Evolutionary conservation across 1,140 invertebrate genomes (phyloP), one percentile per base, ranked within the genome.

Genomic region (Ctenoplectra terminalis): DNA sequence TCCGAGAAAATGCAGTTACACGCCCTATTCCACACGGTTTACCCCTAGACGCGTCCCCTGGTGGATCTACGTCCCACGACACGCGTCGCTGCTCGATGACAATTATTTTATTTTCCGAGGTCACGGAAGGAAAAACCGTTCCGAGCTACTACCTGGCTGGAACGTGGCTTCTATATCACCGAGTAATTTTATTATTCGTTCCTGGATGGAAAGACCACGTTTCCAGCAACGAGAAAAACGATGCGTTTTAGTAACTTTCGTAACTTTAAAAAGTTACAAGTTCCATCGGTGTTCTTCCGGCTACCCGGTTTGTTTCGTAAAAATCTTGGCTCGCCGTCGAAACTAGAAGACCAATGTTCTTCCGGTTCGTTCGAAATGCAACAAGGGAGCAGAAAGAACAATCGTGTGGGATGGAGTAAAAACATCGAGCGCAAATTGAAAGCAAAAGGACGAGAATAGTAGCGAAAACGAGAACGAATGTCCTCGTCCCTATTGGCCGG

Each of bases 11-110:
- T 66, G 78, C 43, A 75, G 71, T 81, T 81, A 81, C 78, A 81
- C 71, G 71, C 60, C 71, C 78, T 66, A n/a, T 81, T 81, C 71
- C 78, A 81, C 78, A 58, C 61, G 78, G 78, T 81, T 75, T 81
- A 66, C 61, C 71, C 78, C 40, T 58, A 58, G 60, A 74, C 60
- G 23, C 60, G 17, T 69, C 23, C 78, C 60, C 40, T 40, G 4
- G 67, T 40, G 64, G 40, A 40, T 69, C 56, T 40, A 46, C 54
- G 46, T 43, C 46, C 58, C 52, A 34, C 46, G 63, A 67, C 63
- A 67, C 23, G 63, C 74, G 63, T 77, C 40, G 26, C 29, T 11
- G 50, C 63, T 60, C 64, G 75, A 78, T 78, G 64, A 78, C 75
- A 61, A 78, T 78, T 78, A 78, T 78, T 78, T 78, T 78, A 78